Base-by-base conservation (phyloP, 2,797 vertebrate species). In the Amphiprion clarkii region DNA sequence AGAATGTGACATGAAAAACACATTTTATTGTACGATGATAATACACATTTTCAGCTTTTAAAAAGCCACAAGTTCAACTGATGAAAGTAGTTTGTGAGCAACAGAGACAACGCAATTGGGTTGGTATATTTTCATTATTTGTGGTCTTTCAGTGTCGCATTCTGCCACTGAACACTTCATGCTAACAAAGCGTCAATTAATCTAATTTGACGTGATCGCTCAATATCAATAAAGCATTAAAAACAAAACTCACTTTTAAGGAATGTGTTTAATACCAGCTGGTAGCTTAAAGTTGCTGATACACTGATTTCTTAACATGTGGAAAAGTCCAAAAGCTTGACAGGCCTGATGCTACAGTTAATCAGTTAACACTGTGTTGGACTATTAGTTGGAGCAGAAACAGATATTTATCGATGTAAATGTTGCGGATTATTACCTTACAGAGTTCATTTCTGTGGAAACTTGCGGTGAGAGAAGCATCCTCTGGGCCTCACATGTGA, bases 361-460 rank as follows among this genome's bases (percentile, higher is more conserved):
- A 42, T 44, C 10, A 58, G 48, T 40, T 61, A 36, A 64, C 6
- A 5, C 46, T 13, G 4, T 39, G 11, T 61, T 21, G 33, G 33
- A 25, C 61, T 62, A 10, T 58, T 3, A 23, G 2, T 63, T 59
- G 11, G 12, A n/a, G 6, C 51, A 71, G 6, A 78, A 68, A 55
- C 9, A 39, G 57, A 57, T 63, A 51, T 62, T 52, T 36, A 46
- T 51, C 16, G 2, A 5, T 10, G 4, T 39, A 73, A 70, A 57
- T 57, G 59, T 65, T 79, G 42, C 49, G 0, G 63, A 85, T 82
- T 86, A 82, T 81, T 64, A 73, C 63, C 71, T 77, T 69, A 78
- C 10, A 31, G 25, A 64, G 48, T 81, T 89, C 57, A 71, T 78
- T 79, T 82, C 52, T 87, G 79, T 79, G 65, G 49, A 87, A 87